Evolutionary conservation across 2,113 vertebrate genomes (phyloP), one percentile per base, ranked within the genome.

Genomic region (Forbesichthys agassizii): DNA sequence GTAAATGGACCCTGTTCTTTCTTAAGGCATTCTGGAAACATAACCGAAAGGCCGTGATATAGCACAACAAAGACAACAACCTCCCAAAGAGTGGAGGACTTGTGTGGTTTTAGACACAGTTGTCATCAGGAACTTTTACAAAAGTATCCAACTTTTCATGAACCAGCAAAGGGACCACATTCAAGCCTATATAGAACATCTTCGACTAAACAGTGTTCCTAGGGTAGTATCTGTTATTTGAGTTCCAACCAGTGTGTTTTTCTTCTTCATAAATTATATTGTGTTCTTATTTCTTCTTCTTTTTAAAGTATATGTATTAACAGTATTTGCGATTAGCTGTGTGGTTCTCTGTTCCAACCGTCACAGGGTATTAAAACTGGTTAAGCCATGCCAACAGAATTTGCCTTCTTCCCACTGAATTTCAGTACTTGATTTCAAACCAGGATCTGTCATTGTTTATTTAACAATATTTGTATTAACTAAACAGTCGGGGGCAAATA

Each of bases 311-410:
- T 42, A 42, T 6, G 36, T 42, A 42, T 42, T 42, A 42, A 7
- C 36, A 1, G 7, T 42, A 8, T 42, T 47, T 66, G 77, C 81
- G 79, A 54, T 56, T 18, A 60, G 65, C 64, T 73, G 80, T 82
- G 80, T 64, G 73, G 71, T 88, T 80, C 63, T 83, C 70, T 87
- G 75, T 86, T 90, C 75, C 82, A 80, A 88, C 85, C 87, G 88
- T 83, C 78, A 89, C 92, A 92, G 90, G 91, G 91, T 91, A 86
- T 70, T 76, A 78, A 86, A 73, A 83, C 79, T 88, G 86, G 74
- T 83, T 81, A 57, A 74, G 80, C 74, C 55, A 68, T 77, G 82
- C 64, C 78, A 80, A 71, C 59, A 47, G 79, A 73, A 73, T 84
- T 86, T 82, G 81, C 84, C 87, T 92, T 92, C 63, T 64, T 84